These are phyloP conservation scores for Ptychochromis oligacanthus DNA, from an alignment of 2,113 vertebrate genomes.

Conservation along the genomic window DNA sequence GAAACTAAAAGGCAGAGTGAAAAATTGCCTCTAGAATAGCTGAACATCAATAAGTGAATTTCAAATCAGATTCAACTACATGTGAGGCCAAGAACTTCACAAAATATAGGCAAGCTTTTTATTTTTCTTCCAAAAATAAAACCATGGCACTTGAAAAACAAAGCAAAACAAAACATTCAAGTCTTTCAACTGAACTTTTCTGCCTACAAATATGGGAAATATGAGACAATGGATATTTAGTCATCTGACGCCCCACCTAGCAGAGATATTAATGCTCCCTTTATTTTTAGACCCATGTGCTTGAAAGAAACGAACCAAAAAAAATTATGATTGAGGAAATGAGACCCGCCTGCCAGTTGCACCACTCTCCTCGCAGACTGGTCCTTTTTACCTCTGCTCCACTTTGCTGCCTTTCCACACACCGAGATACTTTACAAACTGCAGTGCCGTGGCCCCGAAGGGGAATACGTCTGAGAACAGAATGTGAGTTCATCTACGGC, in stretches of 20 bases:
- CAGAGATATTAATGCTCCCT: constrained; percentile 42
- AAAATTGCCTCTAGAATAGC: no score
- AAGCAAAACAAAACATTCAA: neutral
- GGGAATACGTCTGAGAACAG: constrained; percentile 57
- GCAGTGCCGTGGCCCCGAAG: constrained; percentile 17
- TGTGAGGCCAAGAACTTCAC: no score
- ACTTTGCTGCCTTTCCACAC: constrained; percentile 48
- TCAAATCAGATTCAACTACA: no score
- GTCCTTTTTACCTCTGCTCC: constrained; percentile 14
- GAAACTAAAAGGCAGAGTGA: neutral
- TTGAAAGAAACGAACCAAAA: constrained; percentile 38
- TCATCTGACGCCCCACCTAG: constrained; percentile 34
- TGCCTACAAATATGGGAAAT: constrained; percentile 32
- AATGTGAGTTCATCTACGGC: constrained; percentile 58
- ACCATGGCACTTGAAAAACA: constrained; percentile 25
- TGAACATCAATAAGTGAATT: no score
- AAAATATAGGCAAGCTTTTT: no score
- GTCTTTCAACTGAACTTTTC: constrained; percentile 4
- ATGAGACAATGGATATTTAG: constrained; percentile 49
- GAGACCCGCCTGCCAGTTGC: constrained; percentile 37
- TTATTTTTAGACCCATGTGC: constrained; percentile 57
- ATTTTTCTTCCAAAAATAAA: neutral
- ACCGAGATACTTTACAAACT: constrained; percentile 37
- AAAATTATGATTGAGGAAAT: constrained; percentile 48
- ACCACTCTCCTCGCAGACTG: constrained; percentile 27